These are phyloP conservation scores for Alligator sinensis DNA, from an alignment of 2,113 vertebrate genomes.

Conservation along the genomic window DNA sequence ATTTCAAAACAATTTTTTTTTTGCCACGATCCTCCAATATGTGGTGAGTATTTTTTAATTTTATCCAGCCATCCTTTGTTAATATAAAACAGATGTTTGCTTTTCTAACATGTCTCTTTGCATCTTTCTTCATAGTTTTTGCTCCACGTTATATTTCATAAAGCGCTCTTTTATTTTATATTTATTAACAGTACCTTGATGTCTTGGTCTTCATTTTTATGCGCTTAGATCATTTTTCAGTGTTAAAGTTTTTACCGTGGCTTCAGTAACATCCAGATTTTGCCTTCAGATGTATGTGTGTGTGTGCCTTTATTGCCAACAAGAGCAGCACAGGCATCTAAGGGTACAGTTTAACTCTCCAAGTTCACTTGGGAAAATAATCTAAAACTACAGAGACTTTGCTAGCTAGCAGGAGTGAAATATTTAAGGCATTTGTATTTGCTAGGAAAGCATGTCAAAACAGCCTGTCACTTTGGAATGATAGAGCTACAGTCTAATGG, in stretches of 20 bases:
- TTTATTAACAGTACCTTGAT: not conserved
- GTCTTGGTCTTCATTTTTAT: not conserved
- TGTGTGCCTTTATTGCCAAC: not conserved
- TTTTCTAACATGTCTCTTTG: constrained; percentile 21
- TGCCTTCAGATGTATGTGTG: not conserved
- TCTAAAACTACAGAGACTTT: not conserved
- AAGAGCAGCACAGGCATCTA: rapidly evolving
- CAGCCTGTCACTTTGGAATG: not conserved
- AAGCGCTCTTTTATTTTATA: not conserved
- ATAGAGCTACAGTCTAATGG: not conserved
- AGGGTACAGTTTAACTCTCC: not conserved
- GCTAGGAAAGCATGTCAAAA: not conserved
- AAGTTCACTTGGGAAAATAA: not conserved
- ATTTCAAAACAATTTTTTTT: not conserved
- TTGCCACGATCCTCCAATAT: not conserved
- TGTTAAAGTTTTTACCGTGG: not conserved
- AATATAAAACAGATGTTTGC: constrained; percentile 32
- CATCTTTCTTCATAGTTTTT: not conserved
- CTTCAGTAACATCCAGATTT: not conserved
- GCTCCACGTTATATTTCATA: not conserved
- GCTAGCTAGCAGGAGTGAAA: not conserved
- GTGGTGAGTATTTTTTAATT: not conserved
- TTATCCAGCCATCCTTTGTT: not conserved
- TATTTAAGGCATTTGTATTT: not conserved
- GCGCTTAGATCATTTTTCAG: not conserved